Base-by-base conservation (phyloP, 2,797 vertebrate species). In the Chelon labrosus region DNA sequence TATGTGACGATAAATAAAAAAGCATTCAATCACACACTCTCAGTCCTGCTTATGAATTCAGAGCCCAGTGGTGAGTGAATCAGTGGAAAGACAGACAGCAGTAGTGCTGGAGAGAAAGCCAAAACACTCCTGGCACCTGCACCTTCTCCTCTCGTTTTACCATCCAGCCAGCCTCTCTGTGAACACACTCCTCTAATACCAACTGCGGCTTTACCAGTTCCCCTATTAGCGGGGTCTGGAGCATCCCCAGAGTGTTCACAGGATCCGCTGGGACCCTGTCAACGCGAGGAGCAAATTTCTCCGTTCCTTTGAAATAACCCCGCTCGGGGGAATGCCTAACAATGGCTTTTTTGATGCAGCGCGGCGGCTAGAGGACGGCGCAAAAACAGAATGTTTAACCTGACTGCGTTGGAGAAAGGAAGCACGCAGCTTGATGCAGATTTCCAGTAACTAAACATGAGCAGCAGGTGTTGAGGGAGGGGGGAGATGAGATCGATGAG, bases 211-310 rank as follows among this genome's bases (percentile, higher is more conserved):
- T 60, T 8, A 17, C 42, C 37, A 22, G 11, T 27, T 37, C 63
- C 47, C 41, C 8, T 8, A 12, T 57, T 14, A 13, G 38, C 8
- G 46, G n/a, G 58, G 16, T 52, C 42, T 27, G 13, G 19, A 51
- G 39, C 41, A 4, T 69, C 70, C 19, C 11, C 0, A 0, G 59
- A 46, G 66, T 19, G 46, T 35, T 62, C 38, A 20, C 20, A 25
- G 14, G 47, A 17, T 73, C 64, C 44, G 25, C 9, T 53, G 74
- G 55, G 70, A 70, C 20, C 37, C 69, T 35, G 67, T 82, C 73
- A 68, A 53, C 53, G 42, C 44, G 38, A 55, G 75, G 25, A 61
- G 13, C 39, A 27, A 51, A 52, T 58, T 73, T 54, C 31, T 51
- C 16, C 53, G 25, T 64, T 65, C 41, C 27, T 75, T 75, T 60